phyloP scores from a whole-genome alignment of 2,888 invertebrate species.

The Lycophotia porphyrea region DNA sequence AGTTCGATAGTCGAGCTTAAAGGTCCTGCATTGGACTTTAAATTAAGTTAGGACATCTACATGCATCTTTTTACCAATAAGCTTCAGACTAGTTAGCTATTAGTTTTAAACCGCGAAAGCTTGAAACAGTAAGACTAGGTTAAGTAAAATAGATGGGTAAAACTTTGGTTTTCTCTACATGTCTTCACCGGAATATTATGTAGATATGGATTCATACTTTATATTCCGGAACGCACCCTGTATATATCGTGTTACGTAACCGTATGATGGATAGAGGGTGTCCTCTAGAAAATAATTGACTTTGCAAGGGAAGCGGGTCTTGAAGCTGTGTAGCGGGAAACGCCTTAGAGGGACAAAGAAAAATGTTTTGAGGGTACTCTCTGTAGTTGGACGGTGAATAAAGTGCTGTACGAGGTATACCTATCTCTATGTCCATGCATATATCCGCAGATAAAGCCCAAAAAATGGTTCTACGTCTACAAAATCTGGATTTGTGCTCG shows the following conservation, averaged over 20 bases:
- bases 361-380: slow-evolving; percentile 8
- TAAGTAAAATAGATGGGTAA: background rate
- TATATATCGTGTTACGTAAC: slow-evolving; percentile 1
- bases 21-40: background rate
- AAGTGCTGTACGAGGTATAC: background rate
- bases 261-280: slow-evolving; percentile 37
- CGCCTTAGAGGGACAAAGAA: slow-evolving; percentile 6
- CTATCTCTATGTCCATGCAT: background rate
- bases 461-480: background rate
- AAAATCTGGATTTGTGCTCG: background rate
- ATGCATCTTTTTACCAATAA: background rate
- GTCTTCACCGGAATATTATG: background rate
- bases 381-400: background rate
- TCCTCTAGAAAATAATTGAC: slow-evolving; percentile 47
- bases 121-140: too few species aligned
- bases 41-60: background rate
- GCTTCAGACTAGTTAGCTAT: too few species aligned
- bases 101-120: too few species aligned
- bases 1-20: too few species aligned
- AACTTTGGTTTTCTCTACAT: background rate
- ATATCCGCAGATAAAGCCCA: background rate
- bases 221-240: slow-evolving; percentile 22
- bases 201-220: slow-evolving; percentile 12
- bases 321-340: slow-evolving; percentile 13
- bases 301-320: slow-evolving; percentile 24